phyloP scores from a whole-genome alignment of 2,888 invertebrate species.

The Cephus rjabovi region DNA sequence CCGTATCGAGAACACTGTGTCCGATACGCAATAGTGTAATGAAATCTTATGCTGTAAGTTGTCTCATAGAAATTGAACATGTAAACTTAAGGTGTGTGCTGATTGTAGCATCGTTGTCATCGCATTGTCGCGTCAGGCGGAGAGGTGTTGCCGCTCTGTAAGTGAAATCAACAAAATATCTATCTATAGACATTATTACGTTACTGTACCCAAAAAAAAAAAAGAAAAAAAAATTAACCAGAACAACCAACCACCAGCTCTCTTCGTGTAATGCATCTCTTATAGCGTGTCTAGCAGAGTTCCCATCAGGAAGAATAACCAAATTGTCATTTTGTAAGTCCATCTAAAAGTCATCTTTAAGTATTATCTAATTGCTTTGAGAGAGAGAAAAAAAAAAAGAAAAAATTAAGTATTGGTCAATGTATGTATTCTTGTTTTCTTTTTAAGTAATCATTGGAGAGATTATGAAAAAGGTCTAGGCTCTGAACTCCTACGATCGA shows the following conservation, averaged over 20 bases:
- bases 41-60: conserved; percentile 53
- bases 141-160: conserved; percentile 66
- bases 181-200: conserved; percentile 24
- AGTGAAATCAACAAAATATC: conserved; percentile 61
- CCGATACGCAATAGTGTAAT: conserved; percentile 43
- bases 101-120: conserved; percentile 66
- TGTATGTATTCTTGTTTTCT: conserved; percentile 20
- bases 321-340: conserved; percentile 5
- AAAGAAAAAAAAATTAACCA: conserved; percentile 13
- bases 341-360: conserved; percentile 29
- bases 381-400: conserved; percentile 27
- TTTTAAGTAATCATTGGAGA: conserved; percentile 1
- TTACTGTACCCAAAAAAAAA: conserved; percentile 8
- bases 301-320: conserved; percentile 7
- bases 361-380: conserved; percentile 5
- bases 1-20: conserved; percentile 28
- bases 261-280: conserved; percentile 31
- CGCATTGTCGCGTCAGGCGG: conserved; percentile 65
- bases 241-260: conserved; percentile 36
- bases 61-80: conserved; percentile 53
- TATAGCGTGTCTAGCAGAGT: conserved; percentile 40
- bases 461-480: neutral
- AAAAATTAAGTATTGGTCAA: conserved; percentile 26
- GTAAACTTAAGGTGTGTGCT: conserved; percentile 63
- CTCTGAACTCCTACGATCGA: neutral